Percentiles rank a stretch among this genome's conserved stretches.
phyloP scores from a whole-genome alignment of 1,140 invertebrate genomes.

The Bombyx mori region DNA sequence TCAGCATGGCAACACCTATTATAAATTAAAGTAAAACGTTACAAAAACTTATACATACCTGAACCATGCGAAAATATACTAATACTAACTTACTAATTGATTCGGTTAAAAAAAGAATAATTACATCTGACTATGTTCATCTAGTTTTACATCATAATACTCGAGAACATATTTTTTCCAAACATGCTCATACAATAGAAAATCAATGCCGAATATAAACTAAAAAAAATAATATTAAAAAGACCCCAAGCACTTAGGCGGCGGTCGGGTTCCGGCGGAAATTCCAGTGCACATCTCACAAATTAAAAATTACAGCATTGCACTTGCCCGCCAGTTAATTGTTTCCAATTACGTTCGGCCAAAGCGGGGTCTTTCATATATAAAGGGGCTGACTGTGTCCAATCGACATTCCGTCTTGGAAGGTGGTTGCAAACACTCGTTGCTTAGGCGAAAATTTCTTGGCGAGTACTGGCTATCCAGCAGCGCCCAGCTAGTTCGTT shows the following conservation, averaged over 20 bases:
- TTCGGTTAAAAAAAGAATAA: too few relatives aligned
- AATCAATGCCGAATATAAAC: neutral
- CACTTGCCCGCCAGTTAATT: conserved; percentile 57
- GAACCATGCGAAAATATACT: too few relatives aligned
- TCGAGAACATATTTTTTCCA: too few relatives aligned
- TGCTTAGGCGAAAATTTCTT: conserved; percentile 64
- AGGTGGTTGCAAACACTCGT: conserved; percentile 49
- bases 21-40: too few relatives aligned
- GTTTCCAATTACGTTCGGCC: conserved; percentile 55
- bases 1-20: too few relatives aligned
- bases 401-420: conserved; percentile 53
- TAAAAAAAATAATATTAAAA: too few relatives aligned
- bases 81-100: too few relatives aligned
- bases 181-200: neutral
- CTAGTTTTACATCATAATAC: too few relatives aligned
- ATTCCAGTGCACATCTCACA: conserved; percentile 34
- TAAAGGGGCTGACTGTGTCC: conserved; percentile 41
- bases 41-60: too few relatives aligned
- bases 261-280: conserved; percentile 21
- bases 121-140: too few relatives aligned
- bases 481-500: conserved; percentile 67
- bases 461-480: conserved; percentile 61
- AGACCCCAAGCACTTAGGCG: neutral
- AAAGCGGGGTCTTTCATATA: conserved; percentile 57
- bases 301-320: conserved; percentile 52